These are phyloP conservation scores for Sinonovacula constricta DNA, from an alignment of 1,140 invertebrate genomes.

Conservation along the genomic window DNA sequence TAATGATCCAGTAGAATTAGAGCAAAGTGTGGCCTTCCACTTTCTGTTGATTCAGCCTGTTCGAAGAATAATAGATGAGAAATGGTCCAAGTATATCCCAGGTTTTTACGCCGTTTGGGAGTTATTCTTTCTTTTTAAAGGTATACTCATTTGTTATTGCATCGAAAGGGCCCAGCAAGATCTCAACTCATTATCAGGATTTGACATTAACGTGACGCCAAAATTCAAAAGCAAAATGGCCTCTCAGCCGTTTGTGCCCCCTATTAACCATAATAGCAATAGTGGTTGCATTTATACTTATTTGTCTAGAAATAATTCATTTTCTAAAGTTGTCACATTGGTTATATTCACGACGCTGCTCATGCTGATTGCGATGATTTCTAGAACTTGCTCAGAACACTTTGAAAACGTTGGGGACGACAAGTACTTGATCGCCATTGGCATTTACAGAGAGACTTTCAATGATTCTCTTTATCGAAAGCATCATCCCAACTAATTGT, in stretches of 20 bases:
- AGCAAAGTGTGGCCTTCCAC: constrained; percentile 44
- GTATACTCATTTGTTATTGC: constrained; percentile 44
- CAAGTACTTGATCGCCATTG: constrained; percentile 57
- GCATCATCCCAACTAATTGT: constrained; percentile 41
- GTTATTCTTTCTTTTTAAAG: constrained; percentile 47
- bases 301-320: constrained; percentile 9
- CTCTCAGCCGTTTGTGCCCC: neutral
- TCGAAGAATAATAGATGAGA: constrained; percentile 45
- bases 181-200: neutral
- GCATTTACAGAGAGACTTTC: constrained; percentile 53
- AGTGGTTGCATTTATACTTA: constrained; percentile 33
- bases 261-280: constrained; percentile 32
- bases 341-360: constrained; percentile 63
- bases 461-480: constrained; percentile 64
- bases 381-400: constrained; percentile 63
- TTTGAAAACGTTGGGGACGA: constrained; percentile 48
- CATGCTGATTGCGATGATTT: constrained; percentile 70
- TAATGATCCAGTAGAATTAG: constrained; percentile 53
- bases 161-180: too few species aligned
- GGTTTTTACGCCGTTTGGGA: constrained; percentile 47
- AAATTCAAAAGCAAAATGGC: constrained; percentile 11
- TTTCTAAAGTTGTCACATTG: constrained; percentile 57
- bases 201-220: neutral
- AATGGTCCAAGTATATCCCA: constrained; percentile 52
- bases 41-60: constrained; percentile 51